Conservation (phyloP, 2,888 invertebrate genomes). For the Tortrix viridana region DNA sequence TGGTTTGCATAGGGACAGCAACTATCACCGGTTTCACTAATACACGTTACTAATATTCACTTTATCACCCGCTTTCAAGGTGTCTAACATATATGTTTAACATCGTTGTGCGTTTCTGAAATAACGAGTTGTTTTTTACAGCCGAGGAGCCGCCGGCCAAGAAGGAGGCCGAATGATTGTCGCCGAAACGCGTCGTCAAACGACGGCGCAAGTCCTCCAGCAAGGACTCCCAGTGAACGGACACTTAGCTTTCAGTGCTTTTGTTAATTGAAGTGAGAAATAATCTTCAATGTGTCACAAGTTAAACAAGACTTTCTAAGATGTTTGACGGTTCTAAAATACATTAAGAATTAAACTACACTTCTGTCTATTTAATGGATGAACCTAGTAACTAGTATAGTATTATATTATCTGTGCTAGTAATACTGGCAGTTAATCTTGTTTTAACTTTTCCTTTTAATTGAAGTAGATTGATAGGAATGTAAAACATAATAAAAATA, state of each 20-base stretch:
- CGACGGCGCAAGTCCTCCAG: constrained; percentile 77
- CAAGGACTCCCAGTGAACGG: constrained; percentile 65
- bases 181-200: constrained; percentile 81
- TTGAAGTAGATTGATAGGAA: too few relatives aligned
- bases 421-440: too few relatives aligned
- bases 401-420: too few relatives aligned
- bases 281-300: too few relatives aligned
- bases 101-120: neutral
- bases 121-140: constrained; percentile 44
- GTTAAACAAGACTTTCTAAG: too few relatives aligned
- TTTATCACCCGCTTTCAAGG: constrained; percentile 31
- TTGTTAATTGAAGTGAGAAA: neutral
- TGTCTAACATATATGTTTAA: constrained; percentile 24
- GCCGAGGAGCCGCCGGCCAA: constrained; percentile 74
- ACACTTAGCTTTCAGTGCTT: constrained; percentile 35
- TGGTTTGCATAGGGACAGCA: constrained; percentile 6
- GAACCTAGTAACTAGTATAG: too few relatives aligned
- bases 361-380: too few relatives aligned
- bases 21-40: constrained; percentile 30
- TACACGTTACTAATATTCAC: constrained; percentile 32
- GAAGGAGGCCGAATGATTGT: constrained; percentile 79
- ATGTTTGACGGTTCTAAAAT: too few relatives aligned
- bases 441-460: too few relatives aligned
- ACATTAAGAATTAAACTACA: too few relatives aligned
- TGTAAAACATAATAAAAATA: too few relatives aligned